Conservation (phyloP, 2,888 invertebrate species). For the Aleiodes leptofemur region DNA sequence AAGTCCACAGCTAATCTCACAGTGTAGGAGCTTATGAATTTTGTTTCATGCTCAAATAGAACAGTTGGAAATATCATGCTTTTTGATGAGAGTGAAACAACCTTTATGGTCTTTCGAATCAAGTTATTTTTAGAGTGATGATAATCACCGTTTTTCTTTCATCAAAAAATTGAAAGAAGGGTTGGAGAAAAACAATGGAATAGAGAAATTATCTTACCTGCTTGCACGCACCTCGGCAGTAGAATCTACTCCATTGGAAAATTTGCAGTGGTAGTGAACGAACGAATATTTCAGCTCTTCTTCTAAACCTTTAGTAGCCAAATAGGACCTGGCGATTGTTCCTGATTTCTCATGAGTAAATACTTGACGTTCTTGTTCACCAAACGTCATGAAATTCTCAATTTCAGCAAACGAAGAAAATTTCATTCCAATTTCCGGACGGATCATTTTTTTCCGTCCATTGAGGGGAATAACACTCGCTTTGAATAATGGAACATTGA, state of each 20-base stretch:
- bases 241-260: conserved; percentile 3
- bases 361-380: conserved; percentile 21
- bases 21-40: too few relatives aligned
- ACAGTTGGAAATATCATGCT: too few relatives aligned
- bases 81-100: too few relatives aligned
- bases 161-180: too few relatives aligned
- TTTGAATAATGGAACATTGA: too few relatives aligned
- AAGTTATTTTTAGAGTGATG: too few relatives aligned
- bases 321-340: conserved; percentile 7
- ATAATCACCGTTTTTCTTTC: too few relatives aligned
- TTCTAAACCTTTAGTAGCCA: not conserved
- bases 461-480: not conserved
- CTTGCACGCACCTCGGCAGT: not conserved
- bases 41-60: too few relatives aligned
- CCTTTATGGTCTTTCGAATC: too few relatives aligned
- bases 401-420: not conserved
- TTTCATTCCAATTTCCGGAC: not conserved
- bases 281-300: conserved; percentile 3
- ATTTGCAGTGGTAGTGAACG: conserved; percentile 32
- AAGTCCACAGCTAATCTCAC: too few relatives aligned
- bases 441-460: not conserved
- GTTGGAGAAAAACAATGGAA: not conserved
- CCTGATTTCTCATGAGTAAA: not conserved
- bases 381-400: not conserved
- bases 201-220: conserved; percentile 10